Base-by-base conservation (phyloP, 2,797 vertebrate species). In the Karalla daura region DNA sequence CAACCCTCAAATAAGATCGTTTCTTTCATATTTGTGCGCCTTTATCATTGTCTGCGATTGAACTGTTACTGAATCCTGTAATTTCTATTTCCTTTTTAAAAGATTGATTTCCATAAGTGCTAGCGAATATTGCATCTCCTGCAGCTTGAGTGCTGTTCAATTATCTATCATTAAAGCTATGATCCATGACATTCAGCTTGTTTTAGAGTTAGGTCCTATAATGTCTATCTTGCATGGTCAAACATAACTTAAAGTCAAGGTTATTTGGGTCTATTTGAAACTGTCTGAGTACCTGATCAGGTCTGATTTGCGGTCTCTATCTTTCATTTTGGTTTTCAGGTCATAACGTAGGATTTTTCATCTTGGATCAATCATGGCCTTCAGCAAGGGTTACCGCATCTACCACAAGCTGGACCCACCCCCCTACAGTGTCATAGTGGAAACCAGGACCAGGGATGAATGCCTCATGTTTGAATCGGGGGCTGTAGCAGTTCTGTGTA, bases 371-470 rank as follows among this genome's bases (percentile, higher is more conserved):
- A 80, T 70, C 76, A 99, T 99, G 98, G 97, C 98, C 82, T 99
- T 99, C 94, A 99, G 98, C 90, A 99, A 99, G 93, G 98, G 98
- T 84, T 99, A 96, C 85, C 95, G 98, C 28, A 95, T 99, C 88
- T 98, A 95, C 89, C 98, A 99, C 92, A 98, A 99, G 88, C 84
- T 98, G 93, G 98, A 99, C 74, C 96, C 97, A 0, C 95, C 95
- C 18, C 96, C 97, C 32, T 98, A 98, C 93, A 99, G 98, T 58
- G 94, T 98, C 74, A 95, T 99, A 7, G 97, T 98, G 86, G 98
- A 99, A 91, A 94, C 95, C 2, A 92, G 97, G 81, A 94, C 93
- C 84, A 95, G 94, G 75, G 98, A 98, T 37, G 98, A 99, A 88
- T 97, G 97, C 77, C 95, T 98, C 70, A 94, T 99, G 95, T 98